Percentiles rank a stretch among this genome's conserved stretches.
These are phyloP conservation scores for Rhopalosiphum padi DNA, from an alignment of 1,140 invertebrate genomes.

Conservation along the genomic window DNA sequence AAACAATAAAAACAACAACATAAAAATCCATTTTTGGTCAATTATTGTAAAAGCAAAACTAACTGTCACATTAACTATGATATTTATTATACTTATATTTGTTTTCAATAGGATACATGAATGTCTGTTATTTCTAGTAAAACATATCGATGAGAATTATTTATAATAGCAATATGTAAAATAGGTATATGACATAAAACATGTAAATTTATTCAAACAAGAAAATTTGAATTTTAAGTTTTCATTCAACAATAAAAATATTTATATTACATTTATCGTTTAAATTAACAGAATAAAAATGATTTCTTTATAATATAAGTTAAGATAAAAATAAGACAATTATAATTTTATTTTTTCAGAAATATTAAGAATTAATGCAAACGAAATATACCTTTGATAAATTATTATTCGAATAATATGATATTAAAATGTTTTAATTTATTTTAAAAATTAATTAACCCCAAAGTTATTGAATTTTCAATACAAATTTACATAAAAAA, in stretches of 20 bases:
- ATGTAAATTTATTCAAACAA: too few relatives aligned
- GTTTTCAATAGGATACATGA: not conserved
- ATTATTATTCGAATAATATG: too few relatives aligned
- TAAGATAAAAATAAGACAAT: too few relatives aligned
- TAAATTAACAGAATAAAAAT: too few relatives aligned
- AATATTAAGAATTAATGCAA: too few relatives aligned
- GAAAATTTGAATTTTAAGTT: too few relatives aligned
- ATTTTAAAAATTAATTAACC: not conserved
- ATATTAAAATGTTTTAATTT: not conserved
- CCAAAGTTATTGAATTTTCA: not conserved
- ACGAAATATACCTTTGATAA: too few relatives aligned
- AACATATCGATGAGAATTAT: not conserved
- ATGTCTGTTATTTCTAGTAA: not conserved
- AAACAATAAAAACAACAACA: not conserved
- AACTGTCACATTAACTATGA: not conserved
- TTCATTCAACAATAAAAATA: too few relatives aligned
- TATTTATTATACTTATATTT: not conserved
- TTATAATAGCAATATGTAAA: not conserved
- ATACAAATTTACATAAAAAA: not conserved
- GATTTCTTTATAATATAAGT: too few relatives aligned
- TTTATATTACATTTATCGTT: too few relatives aligned
- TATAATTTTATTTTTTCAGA: too few relatives aligned
- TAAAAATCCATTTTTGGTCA: not conserved
- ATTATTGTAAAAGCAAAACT: not conserved
- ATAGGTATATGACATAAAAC: not conserved